These are phyloP conservation scores for Leucophora obtusa DNA, from an alignment of 2,888 invertebrate species.

Conservation along the genomic window DNA sequence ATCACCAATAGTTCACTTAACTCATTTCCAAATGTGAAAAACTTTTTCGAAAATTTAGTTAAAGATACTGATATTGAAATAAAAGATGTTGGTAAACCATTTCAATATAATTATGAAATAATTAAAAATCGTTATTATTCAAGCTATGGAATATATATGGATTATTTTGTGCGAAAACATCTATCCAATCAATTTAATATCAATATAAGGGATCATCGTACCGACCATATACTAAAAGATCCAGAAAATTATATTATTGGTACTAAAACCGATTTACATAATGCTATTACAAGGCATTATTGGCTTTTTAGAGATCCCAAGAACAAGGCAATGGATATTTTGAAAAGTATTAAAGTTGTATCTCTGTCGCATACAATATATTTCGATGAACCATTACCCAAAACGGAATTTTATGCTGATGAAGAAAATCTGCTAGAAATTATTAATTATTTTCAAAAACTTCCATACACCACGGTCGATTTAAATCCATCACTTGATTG, in stretches of 20 bases:
- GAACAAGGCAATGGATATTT: not conserved
- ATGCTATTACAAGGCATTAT: not conserved
- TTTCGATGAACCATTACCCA: not conserved
- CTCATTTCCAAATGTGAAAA: too few species aligned
- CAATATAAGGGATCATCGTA: not conserved
- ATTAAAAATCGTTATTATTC: not conserved
- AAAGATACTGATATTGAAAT: too few species aligned
- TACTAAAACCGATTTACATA: not conserved
- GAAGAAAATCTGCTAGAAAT: not conserved
- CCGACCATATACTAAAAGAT: not conserved
- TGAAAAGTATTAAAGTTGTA: not conserved
- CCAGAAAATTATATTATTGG: not conserved
- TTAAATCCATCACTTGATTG: not conserved
- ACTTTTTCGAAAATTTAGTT: too few species aligned
- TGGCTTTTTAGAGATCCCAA: not conserved
- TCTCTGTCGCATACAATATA: not conserved
- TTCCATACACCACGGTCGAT: not conserved
- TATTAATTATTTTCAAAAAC: not conserved
- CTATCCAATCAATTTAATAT: conserved; percentile 3
- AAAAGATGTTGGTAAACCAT: not conserved
- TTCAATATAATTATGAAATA: not conserved
- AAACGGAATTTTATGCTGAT: not conserved
- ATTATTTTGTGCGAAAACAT: not conserved
- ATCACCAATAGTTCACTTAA: too few species aligned
- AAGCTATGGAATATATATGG: not conserved